These are phyloP conservation scores for Scophthalmus maximus DNA, from an alignment of 2,113 vertebrate genomes.

Conservation along the genomic window DNA sequence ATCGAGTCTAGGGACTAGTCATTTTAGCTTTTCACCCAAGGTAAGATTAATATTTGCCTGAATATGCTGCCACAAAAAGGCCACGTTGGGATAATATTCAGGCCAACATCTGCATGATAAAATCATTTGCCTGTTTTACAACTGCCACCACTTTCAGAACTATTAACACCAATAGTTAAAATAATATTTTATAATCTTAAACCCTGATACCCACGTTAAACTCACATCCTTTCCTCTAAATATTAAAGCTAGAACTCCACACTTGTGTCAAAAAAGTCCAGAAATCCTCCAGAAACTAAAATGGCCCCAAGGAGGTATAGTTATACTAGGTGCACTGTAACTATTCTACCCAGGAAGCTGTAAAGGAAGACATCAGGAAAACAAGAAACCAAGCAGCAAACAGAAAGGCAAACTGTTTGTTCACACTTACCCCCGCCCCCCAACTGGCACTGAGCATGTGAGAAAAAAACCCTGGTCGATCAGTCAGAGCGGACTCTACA, in stretches of 20 bases:
- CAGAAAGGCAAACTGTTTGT: slow-evolving; percentile 15
- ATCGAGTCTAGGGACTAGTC: background rate
- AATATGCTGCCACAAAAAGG: no score
- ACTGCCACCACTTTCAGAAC: background rate
- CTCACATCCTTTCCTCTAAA: background rate
- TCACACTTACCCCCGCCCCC: background rate
- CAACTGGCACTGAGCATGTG: slow-evolving; percentile 4
- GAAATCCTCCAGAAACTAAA: background rate
- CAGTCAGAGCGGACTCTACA: background rate
- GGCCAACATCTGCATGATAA: background rate
- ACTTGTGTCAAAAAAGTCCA: background rate
- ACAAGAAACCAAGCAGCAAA: background rate
- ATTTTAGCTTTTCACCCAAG: background rate
- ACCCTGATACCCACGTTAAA: background rate
- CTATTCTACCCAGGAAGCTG: background rate
- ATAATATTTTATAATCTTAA: background rate
- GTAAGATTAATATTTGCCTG: background rate
- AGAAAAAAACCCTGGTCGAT: slow-evolving; percentile 12
- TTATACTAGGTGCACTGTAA: background rate
- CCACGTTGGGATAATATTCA: background rate
- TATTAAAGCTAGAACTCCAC: no score
- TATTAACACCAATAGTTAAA: background rate
- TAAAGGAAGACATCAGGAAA: background rate
- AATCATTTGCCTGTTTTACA: background rate
- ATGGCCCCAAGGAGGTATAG: background rate